Evolutionary conservation across 2,797 vertebrate genomes (phyloP).

Genomic region (Phoxinus dragarum): DNA sequence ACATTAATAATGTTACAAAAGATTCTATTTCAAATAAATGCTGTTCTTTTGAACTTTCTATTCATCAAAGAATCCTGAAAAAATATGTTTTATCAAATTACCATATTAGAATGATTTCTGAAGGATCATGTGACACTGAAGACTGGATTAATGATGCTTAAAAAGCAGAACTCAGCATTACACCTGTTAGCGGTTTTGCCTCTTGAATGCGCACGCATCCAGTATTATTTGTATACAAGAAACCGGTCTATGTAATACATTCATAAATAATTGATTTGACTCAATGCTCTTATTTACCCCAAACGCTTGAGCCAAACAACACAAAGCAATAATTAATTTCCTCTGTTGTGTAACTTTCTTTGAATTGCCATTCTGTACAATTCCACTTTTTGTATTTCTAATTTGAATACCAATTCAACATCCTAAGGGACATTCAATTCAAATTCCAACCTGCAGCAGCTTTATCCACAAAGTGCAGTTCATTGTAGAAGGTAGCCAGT

Average conservation of each 20-base stretch:
- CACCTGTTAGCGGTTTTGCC: too few species aligned
- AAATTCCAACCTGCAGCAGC: slow-evolving; percentile 85
- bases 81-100: too few species aligned
- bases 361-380: background rate
- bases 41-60: too few species aligned
- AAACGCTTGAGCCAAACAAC: background rate
- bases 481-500: slow-evolving; percentile 90
- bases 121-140: too few species aligned
- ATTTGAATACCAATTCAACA: background rate
- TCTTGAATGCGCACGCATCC: too few species aligned
- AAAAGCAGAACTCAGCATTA: too few species aligned
- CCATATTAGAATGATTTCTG: too few species aligned
- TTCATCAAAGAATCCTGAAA: too few species aligned
- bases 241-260: background rate
- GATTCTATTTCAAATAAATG: too few species aligned
- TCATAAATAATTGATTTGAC: background rate
- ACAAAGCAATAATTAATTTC: background rate
- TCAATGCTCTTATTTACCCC: background rate
- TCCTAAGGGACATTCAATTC: background rate
- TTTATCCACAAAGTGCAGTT: slow-evolving; percentile 96
- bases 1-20: too few species aligned
- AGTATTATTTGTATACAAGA: too few species aligned
- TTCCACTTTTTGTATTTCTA: background rate
- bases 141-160: too few species aligned
- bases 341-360: background rate